These are phyloP conservation scores for Thalassarche chlororhynchos DNA, from an alignment of 2,113 vertebrate species.

Conservation along the genomic window DNA sequence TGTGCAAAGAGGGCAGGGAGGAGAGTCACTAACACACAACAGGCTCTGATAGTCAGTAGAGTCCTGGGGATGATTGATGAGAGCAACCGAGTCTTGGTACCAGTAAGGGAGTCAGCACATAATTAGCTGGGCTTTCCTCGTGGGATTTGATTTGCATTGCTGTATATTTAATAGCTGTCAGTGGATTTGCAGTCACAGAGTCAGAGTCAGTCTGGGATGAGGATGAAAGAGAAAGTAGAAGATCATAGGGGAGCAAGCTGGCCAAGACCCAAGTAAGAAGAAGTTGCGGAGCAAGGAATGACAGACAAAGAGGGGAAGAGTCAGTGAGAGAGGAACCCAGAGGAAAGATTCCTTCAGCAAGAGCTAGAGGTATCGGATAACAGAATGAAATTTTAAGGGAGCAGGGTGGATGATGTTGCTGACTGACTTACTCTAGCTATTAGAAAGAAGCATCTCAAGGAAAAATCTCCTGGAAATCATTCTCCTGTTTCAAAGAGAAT, in stretches of 20 bases:
- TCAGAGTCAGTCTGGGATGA: not conserved
- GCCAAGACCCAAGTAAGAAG: not conserved
- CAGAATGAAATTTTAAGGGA: not conserved
- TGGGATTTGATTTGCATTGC: slow-evolving; percentile 23
- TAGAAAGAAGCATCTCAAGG: not conserved
- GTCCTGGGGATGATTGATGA: not conserved
- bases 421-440: not conserved
- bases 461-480: not conserved
- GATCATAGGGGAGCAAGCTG: slow-evolving; percentile 4
- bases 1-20: not conserved
- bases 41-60: not conserved
- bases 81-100: slow-evolving; percentile 18
- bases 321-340: not conserved
- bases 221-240: slow-evolving; percentile 32
- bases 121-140: not conserved
- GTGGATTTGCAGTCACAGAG: not conserved
- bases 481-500: not conserved
- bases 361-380: not conserved
- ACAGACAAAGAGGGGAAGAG: not conserved
- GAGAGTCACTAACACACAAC: not conserved
- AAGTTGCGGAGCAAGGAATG: not conserved
- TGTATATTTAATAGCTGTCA: slow-evolving; percentile 19
- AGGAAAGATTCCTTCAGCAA: not conserved
- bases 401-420: not conserved
- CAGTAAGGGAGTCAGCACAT: not conserved